Evolutionary conservation across 2,113 vertebrate genomes (phyloP).

Genomic region (Sakesphorus luctuosus): DNA sequence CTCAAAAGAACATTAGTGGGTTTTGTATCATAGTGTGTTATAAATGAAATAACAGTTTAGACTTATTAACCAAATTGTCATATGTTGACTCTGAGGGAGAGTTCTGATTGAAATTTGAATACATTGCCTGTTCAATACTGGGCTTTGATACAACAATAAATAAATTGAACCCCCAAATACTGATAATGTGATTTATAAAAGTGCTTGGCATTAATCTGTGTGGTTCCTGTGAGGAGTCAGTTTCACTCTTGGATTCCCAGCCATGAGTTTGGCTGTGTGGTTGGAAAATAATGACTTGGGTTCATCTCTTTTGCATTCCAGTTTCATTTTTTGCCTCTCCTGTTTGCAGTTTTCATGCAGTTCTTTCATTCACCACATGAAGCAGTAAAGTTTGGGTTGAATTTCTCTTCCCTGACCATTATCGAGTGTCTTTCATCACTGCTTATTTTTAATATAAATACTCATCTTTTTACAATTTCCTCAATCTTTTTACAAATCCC

Average conservation of each 20-base stretch:
- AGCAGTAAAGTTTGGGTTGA: neutral
- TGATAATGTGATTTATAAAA: neutral
- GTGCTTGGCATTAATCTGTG: neutral
- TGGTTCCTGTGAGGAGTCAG: neutral
- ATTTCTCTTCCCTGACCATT: neutral
- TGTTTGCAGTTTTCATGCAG: neutral
- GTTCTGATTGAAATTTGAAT: neutral
- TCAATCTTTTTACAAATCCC: neutral
- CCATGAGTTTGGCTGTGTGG: neutral
- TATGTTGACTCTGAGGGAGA: neutral
- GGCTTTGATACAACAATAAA: neutral
- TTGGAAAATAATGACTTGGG: neutral
- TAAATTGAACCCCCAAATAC: neutral
- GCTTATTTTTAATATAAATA: neutral
- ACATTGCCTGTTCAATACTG: neutral
- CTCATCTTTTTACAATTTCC: neutral
- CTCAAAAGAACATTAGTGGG: neutral
- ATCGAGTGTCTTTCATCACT: neutral
- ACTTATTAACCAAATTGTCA: neutral
- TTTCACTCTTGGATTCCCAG: neutral
- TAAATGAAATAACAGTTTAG: neutral
- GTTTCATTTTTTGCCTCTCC: accelerated
- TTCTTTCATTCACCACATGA: neutral
- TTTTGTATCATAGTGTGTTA: neutral
- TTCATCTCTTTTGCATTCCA: neutral